Conservation (phyloP, 2,797 vertebrate genomes). For the Melanotaenia boesemani region DNA sequence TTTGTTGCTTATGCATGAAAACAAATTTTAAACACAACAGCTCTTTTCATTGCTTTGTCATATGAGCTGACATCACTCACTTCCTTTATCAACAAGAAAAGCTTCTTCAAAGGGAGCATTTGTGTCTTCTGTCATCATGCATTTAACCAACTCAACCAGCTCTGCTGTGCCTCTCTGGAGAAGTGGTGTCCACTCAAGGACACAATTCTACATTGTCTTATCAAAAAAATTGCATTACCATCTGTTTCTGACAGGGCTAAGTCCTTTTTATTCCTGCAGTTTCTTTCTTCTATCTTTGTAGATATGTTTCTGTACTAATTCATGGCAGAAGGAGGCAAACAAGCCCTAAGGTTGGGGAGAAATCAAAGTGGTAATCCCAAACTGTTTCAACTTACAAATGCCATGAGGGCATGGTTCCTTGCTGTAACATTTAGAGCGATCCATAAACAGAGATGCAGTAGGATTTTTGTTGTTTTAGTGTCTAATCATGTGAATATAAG, state of each 20-base stretch:
- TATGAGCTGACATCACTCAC: background rate
- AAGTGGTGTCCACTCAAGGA: background rate
- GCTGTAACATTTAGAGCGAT: conserved; percentile 2
- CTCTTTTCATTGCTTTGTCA: background rate
- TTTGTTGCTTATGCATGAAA: background rate
- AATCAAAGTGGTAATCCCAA: background rate
- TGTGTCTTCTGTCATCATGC: background rate
- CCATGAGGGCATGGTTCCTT: background rate
- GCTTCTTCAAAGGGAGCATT: background rate
- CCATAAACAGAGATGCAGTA: background rate
- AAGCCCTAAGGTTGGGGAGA: background rate
- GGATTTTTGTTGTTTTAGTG: background rate
- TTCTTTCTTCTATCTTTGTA: background rate
- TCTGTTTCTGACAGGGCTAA: background rate
- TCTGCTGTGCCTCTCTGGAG: background rate
- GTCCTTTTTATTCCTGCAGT: background rate
- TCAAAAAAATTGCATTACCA: background rate
- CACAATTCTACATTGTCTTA: background rate
- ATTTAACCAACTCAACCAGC: background rate
- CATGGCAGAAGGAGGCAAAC: background rate
- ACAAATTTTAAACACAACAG: background rate
- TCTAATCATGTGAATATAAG: background rate
- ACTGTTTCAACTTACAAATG: background rate
- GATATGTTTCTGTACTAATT: background rate
- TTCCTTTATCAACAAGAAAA: background rate